Percentiles rank a stretch among this genome's conserved stretches.
These are phyloP conservation scores for Trypoxylon attenuatum DNA, from an alignment of 2,888 invertebrate genomes.

Conservation along the genomic window DNA sequence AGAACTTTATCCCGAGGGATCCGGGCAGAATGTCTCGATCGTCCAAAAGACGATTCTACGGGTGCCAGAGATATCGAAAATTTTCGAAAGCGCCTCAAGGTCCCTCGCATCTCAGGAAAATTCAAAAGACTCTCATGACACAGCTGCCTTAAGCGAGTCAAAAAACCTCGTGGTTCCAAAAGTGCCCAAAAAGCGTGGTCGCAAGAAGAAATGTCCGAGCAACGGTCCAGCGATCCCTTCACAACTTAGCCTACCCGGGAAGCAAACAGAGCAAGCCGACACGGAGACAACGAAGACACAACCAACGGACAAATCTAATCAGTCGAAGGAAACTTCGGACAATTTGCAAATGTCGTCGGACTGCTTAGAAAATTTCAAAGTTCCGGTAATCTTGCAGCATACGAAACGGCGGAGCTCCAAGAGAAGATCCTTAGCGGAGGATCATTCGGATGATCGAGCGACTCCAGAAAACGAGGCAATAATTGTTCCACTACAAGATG, in stretches of 20 bases:
- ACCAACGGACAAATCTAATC: constrained; percentile 1
- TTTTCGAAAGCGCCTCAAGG: not conserved
- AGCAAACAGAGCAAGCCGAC: not conserved
- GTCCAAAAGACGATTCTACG: not conserved
- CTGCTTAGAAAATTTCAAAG: constrained; percentile 56
- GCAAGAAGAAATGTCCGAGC: constrained; percentile 50
- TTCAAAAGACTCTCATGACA: not conserved
- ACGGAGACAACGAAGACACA: not conserved
- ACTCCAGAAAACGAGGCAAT: constrained; percentile 5
- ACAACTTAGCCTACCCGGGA: not conserved
- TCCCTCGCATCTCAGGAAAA: not conserved
- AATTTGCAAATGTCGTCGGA: not conserved
- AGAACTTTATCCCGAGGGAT: too few species aligned
- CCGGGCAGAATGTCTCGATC: not conserved
- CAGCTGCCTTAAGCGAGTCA: not conserved
- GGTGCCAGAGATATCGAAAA: constrained; percentile 2
- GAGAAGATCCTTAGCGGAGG: constrained; percentile 47
- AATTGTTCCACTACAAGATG: too few species aligned
- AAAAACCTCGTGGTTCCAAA: constrained; percentile 15
- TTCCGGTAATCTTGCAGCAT: constrained; percentile 55
- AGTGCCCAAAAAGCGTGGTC: constrained; percentile 41
- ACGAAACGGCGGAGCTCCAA: constrained; percentile 54
- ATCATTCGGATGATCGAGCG: constrained; percentile 31
- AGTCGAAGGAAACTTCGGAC: not conserved
- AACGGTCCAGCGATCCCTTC: constrained; percentile 38